A percentile compares a stretch with the other conserved stretches of the same genome.
Evolutionary conservation across 2,888 invertebrate genomes (phyloP).

Genomic region (Yponomeuta cagnagella): DNA sequence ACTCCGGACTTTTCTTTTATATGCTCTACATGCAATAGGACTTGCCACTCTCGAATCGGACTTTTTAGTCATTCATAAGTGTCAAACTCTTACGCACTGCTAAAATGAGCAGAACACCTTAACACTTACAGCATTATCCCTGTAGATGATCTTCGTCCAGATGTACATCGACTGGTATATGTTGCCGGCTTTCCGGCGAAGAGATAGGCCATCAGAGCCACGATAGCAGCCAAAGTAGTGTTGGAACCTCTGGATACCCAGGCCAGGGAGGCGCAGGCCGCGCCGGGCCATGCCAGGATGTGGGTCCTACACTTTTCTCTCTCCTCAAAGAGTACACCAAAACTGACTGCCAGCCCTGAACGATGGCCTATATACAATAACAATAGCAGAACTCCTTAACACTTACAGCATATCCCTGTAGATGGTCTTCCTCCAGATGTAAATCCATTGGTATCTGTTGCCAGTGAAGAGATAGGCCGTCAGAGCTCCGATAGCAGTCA

Average conservation of each 20-base stretch:
- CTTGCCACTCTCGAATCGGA: too few relatives aligned
- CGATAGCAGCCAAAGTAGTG: slow-evolving; percentile 36
- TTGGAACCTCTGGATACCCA: slow-evolving; percentile 44
- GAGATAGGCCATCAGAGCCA: slow-evolving; percentile 44
- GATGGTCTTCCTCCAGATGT: slow-evolving; percentile 62
- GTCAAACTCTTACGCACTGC: too few relatives aligned
- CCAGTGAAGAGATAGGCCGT: slow-evolving; percentile 57
- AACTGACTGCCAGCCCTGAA: too few relatives aligned
- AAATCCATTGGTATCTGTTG: slow-evolving; percentile 66
- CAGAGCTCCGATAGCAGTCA: slow-evolving; percentile 39
- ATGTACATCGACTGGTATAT: slow-evolving; percentile 70
- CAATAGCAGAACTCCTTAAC: not conserved
- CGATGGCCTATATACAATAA: too few relatives aligned
- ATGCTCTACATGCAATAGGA: too few relatives aligned
- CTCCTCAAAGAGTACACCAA: slow-evolving; percentile 59
- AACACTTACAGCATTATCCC: slow-evolving; percentile 58
- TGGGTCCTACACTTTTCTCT: slow-evolving; percentile 47
- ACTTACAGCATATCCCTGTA: slow-evolving; percentile 61
- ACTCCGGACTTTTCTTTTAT: too few relatives aligned
- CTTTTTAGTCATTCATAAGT: too few relatives aligned
- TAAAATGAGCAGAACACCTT: too few relatives aligned
- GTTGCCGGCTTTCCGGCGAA: slow-evolving; percentile 46
- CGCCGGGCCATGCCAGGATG: slow-evolving; percentile 42
- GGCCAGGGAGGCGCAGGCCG: slow-evolving; percentile 34
- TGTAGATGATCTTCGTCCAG: slow-evolving; percentile 55